Evolutionary conservation across 2,113 vertebrate genomes (phyloP), one percentile per base, ranked within the genome.

Genomic region (Emydura subglobosa): DNA sequence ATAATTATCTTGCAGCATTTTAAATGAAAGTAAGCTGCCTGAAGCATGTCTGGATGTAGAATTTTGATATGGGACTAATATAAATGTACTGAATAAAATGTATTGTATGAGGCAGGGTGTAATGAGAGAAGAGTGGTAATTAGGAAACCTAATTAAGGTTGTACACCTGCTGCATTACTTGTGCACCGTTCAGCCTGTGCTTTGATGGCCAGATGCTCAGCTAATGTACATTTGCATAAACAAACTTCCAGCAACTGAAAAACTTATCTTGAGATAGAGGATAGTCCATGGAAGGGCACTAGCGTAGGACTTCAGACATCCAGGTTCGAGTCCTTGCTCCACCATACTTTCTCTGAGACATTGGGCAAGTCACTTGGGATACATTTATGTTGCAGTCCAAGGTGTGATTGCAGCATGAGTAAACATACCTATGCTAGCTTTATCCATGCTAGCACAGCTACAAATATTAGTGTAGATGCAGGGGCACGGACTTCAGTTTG

Each of bases 151-250:
- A 79, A 92, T 90, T 81, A 85, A 76, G 55, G 81, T 89, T 94
- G 84, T 90, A 91, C 82, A 61, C 76, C 83, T 68, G 89, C 83
- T 82, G 95, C 94, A 55, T 87, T 90, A 89, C 51, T 39, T 91
- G 74, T 42, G 22, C 25, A 47, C 42, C 10, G 27, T 79, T 91
- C 80, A 55, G 74, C 83, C 84, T 92, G 76, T 50, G 53, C 54
- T 93, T 78, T 61, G 85, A 53, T 82, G 68, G 88, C 95, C 85
- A 94, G 31, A 39, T 88, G 92, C 82, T 93, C 65, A 72, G 65
- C 54, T 86, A 53, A 76, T 91, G 55, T 55, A 57, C 51, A 84
- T 95, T 95, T 95, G 91, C 91, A 92, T 94, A 74, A 87, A 92
- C 53, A n/a, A 76, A 10, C 24, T 59, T 89, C 91, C 92, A 90